These are phyloP conservation scores for Egretta garzetta DNA, from an alignment of 2,113 vertebrate genomes.

Conservation along the genomic window DNA sequence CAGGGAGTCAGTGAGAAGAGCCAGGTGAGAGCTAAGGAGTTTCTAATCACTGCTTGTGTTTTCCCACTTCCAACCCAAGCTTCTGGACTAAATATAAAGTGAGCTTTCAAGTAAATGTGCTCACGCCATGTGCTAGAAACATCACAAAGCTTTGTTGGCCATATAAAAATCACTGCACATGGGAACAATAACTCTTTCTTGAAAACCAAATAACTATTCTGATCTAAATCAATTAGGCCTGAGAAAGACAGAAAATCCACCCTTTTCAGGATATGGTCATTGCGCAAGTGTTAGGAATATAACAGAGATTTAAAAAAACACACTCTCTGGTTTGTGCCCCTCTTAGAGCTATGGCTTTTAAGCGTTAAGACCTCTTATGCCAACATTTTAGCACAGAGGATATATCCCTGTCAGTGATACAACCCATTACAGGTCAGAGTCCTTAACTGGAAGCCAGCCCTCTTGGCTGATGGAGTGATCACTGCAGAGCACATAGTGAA, in stretches of 20 bases:
- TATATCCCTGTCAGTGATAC: not conserved
- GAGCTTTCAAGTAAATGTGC: slow-evolving; percentile 59
- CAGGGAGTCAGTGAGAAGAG: slow-evolving; percentile 25
- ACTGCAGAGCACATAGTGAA: not conserved
- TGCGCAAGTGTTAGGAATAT: not conserved
- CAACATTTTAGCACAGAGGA: slow-evolving; percentile 17
- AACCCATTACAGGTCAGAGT: not conserved
- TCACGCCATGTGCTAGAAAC: slow-evolving; percentile 59
- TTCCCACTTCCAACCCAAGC: slow-evolving; percentile 24
- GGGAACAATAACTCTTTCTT: slow-evolving; percentile 64
- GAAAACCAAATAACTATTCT: slow-evolving; percentile 60
- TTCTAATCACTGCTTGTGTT: slow-evolving; percentile 42
- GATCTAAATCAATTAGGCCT: slow-evolving; percentile 54
- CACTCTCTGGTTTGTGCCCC: not conserved
- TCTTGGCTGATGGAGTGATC: not conserved
- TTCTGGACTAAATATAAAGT: slow-evolving; percentile 59
- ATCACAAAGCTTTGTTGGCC: slow-evolving; percentile 59
- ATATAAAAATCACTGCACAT: slow-evolving; percentile 56
- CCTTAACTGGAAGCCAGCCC: not conserved
- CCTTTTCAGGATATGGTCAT: not conserved
- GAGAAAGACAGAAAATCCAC: slow-evolving; percentile 32
- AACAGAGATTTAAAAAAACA: not conserved
- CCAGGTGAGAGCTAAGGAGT: slow-evolving; percentile 38
- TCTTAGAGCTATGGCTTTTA: not conserved
- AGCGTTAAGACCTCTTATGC: not conserved